Evolutionary conservation across 2,113 vertebrate genomes (phyloP), one percentile per base, ranked within the genome.

Genomic region (Brienomyrus longianalis): DNA sequence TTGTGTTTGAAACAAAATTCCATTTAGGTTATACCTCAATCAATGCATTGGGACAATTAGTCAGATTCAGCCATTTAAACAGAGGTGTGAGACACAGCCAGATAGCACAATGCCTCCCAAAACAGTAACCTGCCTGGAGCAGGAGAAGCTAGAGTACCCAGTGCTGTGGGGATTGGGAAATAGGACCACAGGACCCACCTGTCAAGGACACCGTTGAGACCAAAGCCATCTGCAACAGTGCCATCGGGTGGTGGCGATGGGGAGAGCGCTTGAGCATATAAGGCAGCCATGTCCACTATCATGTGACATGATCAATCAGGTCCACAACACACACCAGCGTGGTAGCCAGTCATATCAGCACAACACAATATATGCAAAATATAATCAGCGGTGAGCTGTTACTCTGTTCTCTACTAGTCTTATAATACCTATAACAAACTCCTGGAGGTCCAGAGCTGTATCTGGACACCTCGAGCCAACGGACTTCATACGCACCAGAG

Each of bases 221-320:
- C 8, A 77, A 19, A 35, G 51, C 59, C n/a, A 27, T 89, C 39
- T 48, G 54, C 45, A 6, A 43, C 35, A 66, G 54, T 2, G 47
- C 35, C 27, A 13, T 89, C 77, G 19, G 13, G 52, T 27, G 43
- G 83, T 52, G 84, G 23, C 2, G n/a, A n/a, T 86, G 83, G 48
- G 70, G 88, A 80, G 70, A 89, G 10, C 7, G 88, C 87, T 59
- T 89, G 86, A 77, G 86, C 87, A 52, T 93, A 93, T 27, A 91
- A 89, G 87, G 90, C 90, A 3, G 47, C 88, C 56, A 90, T 74
- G 0, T 94, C 93, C 86, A 70, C 94, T 94, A 89, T 31, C 54
- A 56, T 83, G 0, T 19, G 3, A 90, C n/a, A 70, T 0, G 62
- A 62, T 80, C n/a, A 70, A 89, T 19, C 47, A 39, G 52, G 21